These are phyloP conservation scores for Isurus oxyrinchus DNA, from an alignment of 2,113 vertebrate species.

Conservation along the genomic window DNA sequence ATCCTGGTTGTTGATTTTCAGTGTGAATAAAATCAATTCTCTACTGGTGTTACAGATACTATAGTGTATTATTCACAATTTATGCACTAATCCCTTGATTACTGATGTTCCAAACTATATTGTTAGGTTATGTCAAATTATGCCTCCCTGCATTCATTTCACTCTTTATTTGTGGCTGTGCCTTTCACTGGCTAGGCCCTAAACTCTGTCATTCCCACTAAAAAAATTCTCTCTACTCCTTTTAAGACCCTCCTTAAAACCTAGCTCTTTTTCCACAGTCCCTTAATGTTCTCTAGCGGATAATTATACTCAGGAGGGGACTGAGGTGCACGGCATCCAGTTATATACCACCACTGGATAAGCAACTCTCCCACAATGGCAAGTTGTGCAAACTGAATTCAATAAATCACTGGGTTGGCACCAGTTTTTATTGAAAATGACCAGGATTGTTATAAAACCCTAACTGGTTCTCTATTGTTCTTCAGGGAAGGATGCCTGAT, in stretches of 20 bases:
- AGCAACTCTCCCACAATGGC: background rate
- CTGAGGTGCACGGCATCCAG: background rate
- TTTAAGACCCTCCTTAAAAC: background rate
- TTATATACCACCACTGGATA: background rate
- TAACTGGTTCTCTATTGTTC: background rate
- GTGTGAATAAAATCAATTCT: background rate
- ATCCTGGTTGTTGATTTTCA: background rate
- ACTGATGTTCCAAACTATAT: background rate
- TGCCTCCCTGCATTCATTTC: background rate
- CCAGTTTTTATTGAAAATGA: background rate
- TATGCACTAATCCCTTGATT: background rate
- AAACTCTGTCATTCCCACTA: background rate
- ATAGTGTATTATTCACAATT: background rate
- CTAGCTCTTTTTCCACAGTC: background rate
- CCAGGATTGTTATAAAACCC: background rate
- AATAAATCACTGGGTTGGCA: background rate
- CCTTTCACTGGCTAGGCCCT: background rate
- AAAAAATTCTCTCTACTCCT: background rate
- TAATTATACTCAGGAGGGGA: background rate
- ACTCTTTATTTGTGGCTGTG: background rate
- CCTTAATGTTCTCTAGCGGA: background rate
- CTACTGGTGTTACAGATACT: background rate
- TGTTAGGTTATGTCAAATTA: background rate
- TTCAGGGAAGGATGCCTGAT: background rate
- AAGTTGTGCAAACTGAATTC: background rate